Evolutionary conservation across 2,797 vertebrate genomes (phyloP).

Genomic region (Poecilia wingei): DNA sequence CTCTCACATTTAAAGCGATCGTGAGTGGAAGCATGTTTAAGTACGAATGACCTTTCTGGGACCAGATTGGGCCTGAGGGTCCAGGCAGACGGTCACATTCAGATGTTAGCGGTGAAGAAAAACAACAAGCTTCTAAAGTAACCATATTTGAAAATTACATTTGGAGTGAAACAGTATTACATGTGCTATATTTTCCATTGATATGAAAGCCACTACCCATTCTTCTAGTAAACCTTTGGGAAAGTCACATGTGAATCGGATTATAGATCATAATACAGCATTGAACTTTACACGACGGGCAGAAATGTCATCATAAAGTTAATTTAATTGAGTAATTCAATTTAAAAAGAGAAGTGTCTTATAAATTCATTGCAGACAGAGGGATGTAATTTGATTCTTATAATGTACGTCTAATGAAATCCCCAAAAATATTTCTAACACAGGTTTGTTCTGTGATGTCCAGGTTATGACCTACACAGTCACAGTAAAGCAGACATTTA

Average conservation of each 20-base stretch:
- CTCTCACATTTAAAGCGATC: background rate
- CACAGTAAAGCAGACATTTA: too few relatives aligned
- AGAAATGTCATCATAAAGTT: background rate
- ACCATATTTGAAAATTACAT: background rate
- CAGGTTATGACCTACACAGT: background rate
- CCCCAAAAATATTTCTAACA: background rate
- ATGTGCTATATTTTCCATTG: background rate
- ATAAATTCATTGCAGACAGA: background rate
- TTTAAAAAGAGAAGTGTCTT: background rate
- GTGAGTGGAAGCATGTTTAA: background rate
- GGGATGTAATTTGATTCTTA: background rate
- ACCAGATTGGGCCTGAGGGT: background rate
- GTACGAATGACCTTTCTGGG: background rate
- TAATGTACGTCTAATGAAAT: background rate
- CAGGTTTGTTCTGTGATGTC: background rate
- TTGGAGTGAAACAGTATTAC: background rate
- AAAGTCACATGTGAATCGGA: background rate
- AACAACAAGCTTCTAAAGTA: background rate
- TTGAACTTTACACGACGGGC: background rate
- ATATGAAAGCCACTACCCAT: background rate
- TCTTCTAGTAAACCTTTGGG: constrained; percentile 1
- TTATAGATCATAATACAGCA: background rate
- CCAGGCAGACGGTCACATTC: background rate
- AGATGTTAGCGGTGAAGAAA: background rate
- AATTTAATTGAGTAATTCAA: background rate